These are phyloP conservation scores for Cacoxenus indagator DNA, from an alignment of 2,888 invertebrate genomes.

Conservation along the genomic window DNA sequence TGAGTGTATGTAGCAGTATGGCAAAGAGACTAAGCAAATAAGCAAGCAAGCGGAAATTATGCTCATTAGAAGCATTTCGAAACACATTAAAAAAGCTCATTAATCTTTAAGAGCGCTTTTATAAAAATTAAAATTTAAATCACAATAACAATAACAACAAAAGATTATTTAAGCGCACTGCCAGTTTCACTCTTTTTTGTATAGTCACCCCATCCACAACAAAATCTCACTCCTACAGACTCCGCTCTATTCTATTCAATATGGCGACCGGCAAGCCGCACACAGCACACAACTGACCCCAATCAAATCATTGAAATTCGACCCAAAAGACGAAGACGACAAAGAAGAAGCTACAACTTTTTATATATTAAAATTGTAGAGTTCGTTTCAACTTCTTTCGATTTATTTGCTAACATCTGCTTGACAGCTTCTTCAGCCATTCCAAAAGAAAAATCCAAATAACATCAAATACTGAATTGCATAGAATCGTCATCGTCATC, in stretches of 20 bases:
- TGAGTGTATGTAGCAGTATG: too few species aligned
- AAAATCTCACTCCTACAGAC: background rate
- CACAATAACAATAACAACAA: background rate
- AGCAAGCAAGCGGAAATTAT: background rate
- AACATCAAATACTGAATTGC: background rate
- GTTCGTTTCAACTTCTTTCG: too few species aligned
- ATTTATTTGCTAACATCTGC: too few species aligned
- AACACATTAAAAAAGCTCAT: conserved; percentile 1
- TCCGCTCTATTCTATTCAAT: too few species aligned
- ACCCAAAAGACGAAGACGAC: too few species aligned
- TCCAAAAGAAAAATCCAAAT: too few species aligned
- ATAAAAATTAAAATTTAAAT: background rate
- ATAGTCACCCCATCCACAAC: background rate
- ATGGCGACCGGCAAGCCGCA: background rate
- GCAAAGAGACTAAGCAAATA: too few species aligned
- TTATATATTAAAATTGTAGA: too few species aligned
- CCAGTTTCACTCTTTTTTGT: background rate
- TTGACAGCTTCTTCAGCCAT: too few species aligned
- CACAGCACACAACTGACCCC: background rate
- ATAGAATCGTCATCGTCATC: background rate
- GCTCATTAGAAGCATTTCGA: background rate
- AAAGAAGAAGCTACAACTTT: too few species aligned
- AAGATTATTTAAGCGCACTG: background rate
- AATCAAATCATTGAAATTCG: background rate
- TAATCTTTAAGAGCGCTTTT: background rate